Evolutionary conservation across 2,113 vertebrate genomes (phyloP).

Genomic region (Actinemys pallida): DNA sequence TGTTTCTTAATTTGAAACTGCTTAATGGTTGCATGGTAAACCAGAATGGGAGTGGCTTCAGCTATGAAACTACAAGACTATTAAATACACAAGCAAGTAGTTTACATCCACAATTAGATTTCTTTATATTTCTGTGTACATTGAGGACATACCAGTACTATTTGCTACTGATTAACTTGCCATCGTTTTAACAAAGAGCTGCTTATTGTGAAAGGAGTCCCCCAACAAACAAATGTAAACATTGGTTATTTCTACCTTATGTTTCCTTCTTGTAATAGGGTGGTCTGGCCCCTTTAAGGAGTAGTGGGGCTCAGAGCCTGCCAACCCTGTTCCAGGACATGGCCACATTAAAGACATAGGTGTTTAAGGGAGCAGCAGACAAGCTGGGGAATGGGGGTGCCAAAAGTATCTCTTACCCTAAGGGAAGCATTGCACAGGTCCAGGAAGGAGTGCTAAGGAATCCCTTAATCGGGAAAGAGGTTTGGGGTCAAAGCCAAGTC

Average conservation of each 20-base stretch:
- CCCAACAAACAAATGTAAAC: neutral
- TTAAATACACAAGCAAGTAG: neutral
- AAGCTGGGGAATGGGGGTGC: neutral
- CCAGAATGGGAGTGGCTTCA: neutral
- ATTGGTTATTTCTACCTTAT: neutral
- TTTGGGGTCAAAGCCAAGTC: neutral
- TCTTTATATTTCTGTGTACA: neutral
- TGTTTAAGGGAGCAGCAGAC: neutral
- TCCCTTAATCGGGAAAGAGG: neutral
- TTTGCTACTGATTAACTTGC: neutral
- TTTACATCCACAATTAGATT: neutral
- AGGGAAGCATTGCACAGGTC: neutral
- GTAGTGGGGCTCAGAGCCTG: neutral
- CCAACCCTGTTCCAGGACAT: neutral
- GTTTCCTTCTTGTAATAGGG: neutral
- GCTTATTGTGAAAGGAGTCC: neutral
- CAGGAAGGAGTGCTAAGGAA: neutral
- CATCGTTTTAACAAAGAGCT: neutral
- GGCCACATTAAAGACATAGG: neutral
- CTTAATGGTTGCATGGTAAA: neutral
- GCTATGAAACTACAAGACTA: neutral
- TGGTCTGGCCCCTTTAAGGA: neutral
- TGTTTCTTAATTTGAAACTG: neutral
- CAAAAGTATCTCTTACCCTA: neutral
- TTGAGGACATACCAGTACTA: neutral